Conservation (phyloP, 2,888 invertebrate genomes). For the Cyclophora punctaria region DNA sequence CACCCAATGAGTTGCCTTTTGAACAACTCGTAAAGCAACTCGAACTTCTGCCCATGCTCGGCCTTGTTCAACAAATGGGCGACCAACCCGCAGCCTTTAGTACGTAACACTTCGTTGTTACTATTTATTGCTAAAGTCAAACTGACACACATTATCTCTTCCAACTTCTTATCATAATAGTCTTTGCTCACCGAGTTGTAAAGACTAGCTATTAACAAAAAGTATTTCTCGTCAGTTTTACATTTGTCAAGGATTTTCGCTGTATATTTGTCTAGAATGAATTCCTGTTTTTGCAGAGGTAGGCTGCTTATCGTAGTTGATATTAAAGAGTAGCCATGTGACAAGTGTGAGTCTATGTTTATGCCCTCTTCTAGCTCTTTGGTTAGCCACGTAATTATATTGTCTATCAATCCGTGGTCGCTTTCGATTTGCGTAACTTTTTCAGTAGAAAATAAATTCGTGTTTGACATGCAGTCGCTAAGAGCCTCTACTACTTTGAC, state of each 20-base stretch:
- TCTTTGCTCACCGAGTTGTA: constrained; percentile 61
- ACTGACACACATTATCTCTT: constrained; percentile 48
- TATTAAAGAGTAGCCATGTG: constrained; percentile 46
- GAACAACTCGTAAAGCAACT: constrained; percentile 48
- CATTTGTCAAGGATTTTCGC: constrained; percentile 37
- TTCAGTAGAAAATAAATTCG: constrained; percentile 41
- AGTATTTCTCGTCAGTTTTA: constrained; percentile 37
- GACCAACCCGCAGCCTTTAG: constrained; percentile 57
- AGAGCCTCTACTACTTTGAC: constrained; percentile 49
- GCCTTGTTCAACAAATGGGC: constrained; percentile 77
- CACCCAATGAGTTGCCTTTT: constrained; percentile 37
- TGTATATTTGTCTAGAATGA: constrained; percentile 40
- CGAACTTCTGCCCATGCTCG: constrained; percentile 52
- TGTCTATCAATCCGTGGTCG: constrained; percentile 56
- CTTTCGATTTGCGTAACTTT: constrained; percentile 61
- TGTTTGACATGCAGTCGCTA: constrained; percentile 44
- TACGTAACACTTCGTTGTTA: constrained; percentile 40
- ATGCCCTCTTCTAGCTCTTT: constrained; percentile 36
- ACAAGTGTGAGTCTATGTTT: constrained; percentile 24
- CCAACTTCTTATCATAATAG: constrained; percentile 41
- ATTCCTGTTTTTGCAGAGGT: constrained; percentile 43
- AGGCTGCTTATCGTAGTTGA: constrained; percentile 52
- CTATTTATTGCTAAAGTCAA: constrained; percentile 47
- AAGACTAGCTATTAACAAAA: constrained; percentile 67
- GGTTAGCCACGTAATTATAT: constrained; percentile 49